Base-by-base conservation (phyloP, 2,113 vertebrate species). In the Spea multiplicata region DNA sequence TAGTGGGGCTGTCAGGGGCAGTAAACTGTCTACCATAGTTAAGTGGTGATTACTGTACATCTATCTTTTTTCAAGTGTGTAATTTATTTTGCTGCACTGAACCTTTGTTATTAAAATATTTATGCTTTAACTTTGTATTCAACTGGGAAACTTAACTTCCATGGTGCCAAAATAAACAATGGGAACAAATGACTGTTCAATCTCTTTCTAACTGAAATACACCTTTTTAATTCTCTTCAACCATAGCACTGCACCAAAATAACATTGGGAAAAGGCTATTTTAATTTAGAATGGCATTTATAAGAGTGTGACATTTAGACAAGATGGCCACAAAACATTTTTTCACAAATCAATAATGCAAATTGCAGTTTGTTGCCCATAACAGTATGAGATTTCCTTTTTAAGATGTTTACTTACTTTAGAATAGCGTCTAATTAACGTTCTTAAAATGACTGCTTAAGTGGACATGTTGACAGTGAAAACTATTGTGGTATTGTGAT, bases 261-360 rank as follows among this genome's bases (percentile, higher is more conserved):
- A 30, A 16, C 16, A 64, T 64, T 30, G 61, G 12, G 30, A 64
- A 44, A 78, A 82, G 48, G 48, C 71, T 82, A n/a, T 0, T 57
- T 57, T 0, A 53, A 55, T 66, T 82, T 5, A 74, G 81, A 61
- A 73, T 81, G 69, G 47, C 76, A 81, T 73, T 85, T 85, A 80
- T 64, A 78, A 66, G 66, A 70, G 4, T 64, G 55, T 87, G 84
- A 82, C 83, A 79, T 84, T 85, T 85, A 85, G 80, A 78, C 66
- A 75, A 83, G 83, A 78, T 84, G 82, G 84, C 83, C 74, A 83
- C 55, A 72, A 82, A 53, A 64, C 73, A 74, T 84, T 80, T 71
- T 53, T 59, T 68, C 6, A 78, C 73, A 75, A 84, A 86, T 83
- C 81, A 80, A 76, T 84, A 83, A 87, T 82, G 82, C 73, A 80